Conservation (phyloP, 1,140 invertebrate species). For the Sycophila sp. region DNA sequence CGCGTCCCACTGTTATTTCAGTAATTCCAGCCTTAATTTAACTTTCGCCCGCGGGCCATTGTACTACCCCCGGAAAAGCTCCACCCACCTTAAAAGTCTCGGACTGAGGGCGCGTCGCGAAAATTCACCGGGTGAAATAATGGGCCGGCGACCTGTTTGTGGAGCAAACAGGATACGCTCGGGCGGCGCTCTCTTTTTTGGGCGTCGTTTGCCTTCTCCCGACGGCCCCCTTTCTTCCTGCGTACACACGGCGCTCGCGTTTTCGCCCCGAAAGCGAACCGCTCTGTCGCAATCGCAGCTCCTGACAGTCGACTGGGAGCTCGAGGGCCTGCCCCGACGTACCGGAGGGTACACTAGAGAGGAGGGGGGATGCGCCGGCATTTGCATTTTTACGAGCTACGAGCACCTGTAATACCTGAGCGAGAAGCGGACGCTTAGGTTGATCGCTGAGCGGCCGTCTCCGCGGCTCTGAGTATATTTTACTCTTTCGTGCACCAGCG, state of each 20-base stretch:
- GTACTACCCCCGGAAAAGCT: not conserved
- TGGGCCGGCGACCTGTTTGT: slow-evolving; percentile 28
- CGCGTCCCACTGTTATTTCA: slow-evolving; percentile 7
- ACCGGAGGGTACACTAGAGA: not conserved
- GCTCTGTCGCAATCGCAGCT: slow-evolving; percentile 54
- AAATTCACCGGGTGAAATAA: slow-evolving; percentile 18
- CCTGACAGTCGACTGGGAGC: slow-evolving; percentile 49
- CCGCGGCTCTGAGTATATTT: too few relatives aligned
- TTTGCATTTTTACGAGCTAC: slow-evolving; percentile 62
- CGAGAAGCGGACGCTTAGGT: not conserved
- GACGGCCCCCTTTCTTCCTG: too few relatives aligned
- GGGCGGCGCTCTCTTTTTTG: not conserved
- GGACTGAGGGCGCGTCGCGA: not conserved
- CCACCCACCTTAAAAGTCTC: not conserved
- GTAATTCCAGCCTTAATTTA: slow-evolving; percentile 34
- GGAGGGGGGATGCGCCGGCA: slow-evolving; percentile 31
- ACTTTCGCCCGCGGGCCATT: not conserved
- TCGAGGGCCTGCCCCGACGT: too few relatives aligned
- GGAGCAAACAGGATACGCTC: slow-evolving; percentile 24
- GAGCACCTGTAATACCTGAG: slow-evolving; percentile 50
- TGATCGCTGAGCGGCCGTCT: too few relatives aligned
- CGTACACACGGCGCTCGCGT: too few relatives aligned
- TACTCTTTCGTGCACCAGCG: too few relatives aligned
- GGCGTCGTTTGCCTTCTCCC: not conserved
- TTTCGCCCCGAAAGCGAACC: too few relatives aligned